phyloP scores from a whole-genome alignment of 2,797 vertebrate species.

The Sternarchorhynchus goeldii region DNA sequence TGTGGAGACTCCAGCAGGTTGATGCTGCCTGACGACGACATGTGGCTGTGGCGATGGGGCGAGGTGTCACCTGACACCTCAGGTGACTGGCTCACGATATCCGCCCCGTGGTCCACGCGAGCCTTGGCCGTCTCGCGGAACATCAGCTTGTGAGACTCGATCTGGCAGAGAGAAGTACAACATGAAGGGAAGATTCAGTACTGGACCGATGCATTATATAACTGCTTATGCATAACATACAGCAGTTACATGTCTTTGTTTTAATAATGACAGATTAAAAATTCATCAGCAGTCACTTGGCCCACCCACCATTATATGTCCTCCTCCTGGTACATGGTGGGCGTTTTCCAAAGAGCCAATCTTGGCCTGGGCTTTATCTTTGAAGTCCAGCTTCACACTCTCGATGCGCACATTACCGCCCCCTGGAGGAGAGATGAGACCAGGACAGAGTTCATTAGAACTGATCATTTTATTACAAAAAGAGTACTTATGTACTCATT shows the following conservation, averaged over 20 bases:
- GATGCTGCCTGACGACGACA: constrained; percentile 95
- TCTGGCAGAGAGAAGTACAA: constrained; percentile 69
- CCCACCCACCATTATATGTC: constrained; percentile 81
- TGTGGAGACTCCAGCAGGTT: constrained; percentile 95
- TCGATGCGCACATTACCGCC: constrained; percentile 96
- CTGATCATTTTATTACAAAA: too few relatives aligned
- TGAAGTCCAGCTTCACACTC: constrained; percentile 97
- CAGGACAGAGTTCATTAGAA: neutral
- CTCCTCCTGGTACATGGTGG: constrained; percentile 90
- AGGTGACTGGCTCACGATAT: constrained; percentile 88
- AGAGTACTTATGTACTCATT: too few relatives aligned
- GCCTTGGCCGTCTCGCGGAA: constrained; percentile 92
- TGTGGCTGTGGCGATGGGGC: constrained; percentile 91
- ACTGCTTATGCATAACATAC: too few relatives aligned
- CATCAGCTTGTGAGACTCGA: constrained; percentile 92
- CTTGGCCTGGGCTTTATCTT: constrained; percentile 99
- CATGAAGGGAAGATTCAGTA: too few relatives aligned
- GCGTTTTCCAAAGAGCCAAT: constrained; percentile 95
- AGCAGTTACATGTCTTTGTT: too few relatives aligned
- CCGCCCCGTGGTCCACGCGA: constrained; percentile 92
- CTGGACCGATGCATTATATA: too few relatives aligned
- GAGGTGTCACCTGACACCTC: constrained; percentile 85
- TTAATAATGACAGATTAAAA: neutral
- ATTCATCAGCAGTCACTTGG: neutral
- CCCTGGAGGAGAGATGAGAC: constrained; percentile 69